Conservation (phyloP, 2,113 vertebrate species). For the Orcinus orca region DNA sequence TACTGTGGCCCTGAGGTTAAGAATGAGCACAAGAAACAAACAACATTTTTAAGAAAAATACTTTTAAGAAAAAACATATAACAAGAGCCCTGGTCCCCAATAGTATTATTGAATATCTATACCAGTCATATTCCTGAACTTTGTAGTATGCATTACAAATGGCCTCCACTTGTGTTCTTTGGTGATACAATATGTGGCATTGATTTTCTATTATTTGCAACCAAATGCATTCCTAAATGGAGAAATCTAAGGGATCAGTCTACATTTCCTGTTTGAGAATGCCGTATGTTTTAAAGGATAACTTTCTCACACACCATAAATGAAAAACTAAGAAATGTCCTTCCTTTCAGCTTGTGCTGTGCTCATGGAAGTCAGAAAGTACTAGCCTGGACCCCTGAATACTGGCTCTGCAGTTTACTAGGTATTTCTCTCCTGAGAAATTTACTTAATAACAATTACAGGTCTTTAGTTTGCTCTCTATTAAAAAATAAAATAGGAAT, state of each 20-base stretch:
- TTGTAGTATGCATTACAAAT: not conserved
- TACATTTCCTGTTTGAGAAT: not conserved
- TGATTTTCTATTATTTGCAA: not conserved
- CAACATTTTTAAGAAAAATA: not conserved
- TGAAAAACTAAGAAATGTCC: not conserved
- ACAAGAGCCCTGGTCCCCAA: rapidly evolving
- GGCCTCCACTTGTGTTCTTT: not conserved
- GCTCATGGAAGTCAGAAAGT: not conserved
- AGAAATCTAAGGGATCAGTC: not conserved
- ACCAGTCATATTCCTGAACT: not conserved
- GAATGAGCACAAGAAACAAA: not conserved
- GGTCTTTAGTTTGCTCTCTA: not conserved
- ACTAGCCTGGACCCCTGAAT: not conserved
- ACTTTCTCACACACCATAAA: not conserved
- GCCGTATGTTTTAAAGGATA: not conserved
- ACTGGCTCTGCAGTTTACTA: not conserved
- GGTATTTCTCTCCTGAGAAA: not conserved
- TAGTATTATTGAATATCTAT: not conserved
- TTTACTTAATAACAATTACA: not conserved
- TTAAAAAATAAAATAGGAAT: not conserved
- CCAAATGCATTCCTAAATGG: not conserved
- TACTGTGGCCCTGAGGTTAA: not conserved
- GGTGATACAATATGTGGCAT: not conserved
- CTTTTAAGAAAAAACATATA: not conserved
- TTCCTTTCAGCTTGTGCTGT: not conserved